A percentile compares a stretch with the other conserved stretches of the same genome.
phyloP scores from a whole-genome alignment of 2,888 invertebrate genomes.

The Rhabditoides inermis region DNA sequence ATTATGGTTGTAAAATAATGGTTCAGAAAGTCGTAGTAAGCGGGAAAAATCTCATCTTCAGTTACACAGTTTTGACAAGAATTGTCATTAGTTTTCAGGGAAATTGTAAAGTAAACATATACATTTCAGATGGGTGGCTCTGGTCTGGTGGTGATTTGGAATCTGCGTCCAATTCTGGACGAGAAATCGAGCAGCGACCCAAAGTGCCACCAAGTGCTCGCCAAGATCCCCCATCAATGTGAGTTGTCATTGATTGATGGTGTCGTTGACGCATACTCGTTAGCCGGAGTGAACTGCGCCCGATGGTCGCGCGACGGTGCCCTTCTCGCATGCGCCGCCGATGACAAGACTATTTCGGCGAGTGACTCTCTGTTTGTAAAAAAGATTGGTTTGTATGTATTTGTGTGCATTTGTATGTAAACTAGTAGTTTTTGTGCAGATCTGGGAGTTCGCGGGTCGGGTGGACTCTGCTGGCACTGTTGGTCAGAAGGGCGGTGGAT shows the following conservation, averaged over 20 bases:
- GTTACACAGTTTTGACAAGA: not conserved
- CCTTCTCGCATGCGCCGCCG: slow-evolving; percentile 22
- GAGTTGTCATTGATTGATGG: not conserved
- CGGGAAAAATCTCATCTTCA: not conserved
- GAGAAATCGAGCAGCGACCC: slow-evolving; percentile 11
- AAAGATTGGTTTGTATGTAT: not conserved
- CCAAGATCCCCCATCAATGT: slow-evolving; percentile 9
- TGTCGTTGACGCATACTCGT: not conserved
- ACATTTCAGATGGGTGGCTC: slow-evolving; percentile 16
- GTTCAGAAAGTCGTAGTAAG: not conserved
- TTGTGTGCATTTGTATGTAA: not conserved
- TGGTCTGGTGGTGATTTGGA: slow-evolving; percentile 39
- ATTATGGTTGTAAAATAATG: not conserved
- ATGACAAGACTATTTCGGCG: slow-evolving; percentile 23
- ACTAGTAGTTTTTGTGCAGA: not conserved
- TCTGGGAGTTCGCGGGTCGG: slow-evolving; percentile 13
- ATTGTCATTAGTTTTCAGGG: not conserved
- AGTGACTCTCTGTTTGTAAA: slow-evolving; percentile 9
- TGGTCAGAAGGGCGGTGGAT: slow-evolving; percentile 54
- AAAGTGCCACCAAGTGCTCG: slow-evolving; percentile 13
- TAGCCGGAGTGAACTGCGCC: slow-evolving; percentile 40
- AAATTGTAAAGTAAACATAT: not conserved
- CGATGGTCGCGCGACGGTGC: slow-evolving; percentile 36
- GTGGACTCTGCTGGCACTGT: slow-evolving; percentile 28
- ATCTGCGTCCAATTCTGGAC: slow-evolving; percentile 18